phyloP scores from a whole-genome alignment of 1,140 invertebrate genomes.

The Drosophila guanche region DNA sequence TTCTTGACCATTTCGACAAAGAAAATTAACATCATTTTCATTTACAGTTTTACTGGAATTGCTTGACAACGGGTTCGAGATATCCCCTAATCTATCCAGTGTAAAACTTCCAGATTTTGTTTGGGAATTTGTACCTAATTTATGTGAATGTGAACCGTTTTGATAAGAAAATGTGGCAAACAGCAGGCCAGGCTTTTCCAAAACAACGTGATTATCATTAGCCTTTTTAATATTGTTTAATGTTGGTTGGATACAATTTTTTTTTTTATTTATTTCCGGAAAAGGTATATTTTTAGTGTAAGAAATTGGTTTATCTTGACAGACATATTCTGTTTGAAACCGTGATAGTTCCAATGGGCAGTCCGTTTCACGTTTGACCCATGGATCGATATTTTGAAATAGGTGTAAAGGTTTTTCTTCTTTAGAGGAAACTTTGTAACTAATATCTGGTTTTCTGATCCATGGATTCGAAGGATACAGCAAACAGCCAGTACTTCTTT shows the following conservation, averaged over 20 bases:
- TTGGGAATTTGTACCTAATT: slow-evolving; percentile 32
- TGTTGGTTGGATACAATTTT: slow-evolving; percentile 39
- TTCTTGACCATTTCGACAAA: slow-evolving; percentile 23
- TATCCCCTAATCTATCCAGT: slow-evolving; percentile 58
- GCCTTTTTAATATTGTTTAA: slow-evolving; percentile 27
- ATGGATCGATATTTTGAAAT: slow-evolving; percentile 53
- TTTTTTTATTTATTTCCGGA: slow-evolving; percentile 31
- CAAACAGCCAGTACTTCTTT: slow-evolving; percentile 73
- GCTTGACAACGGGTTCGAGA: slow-evolving; percentile 50
- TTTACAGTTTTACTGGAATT: slow-evolving; percentile 29
- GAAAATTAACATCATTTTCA: slow-evolving; percentile 33
- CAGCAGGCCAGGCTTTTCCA: slow-evolving; percentile 35
- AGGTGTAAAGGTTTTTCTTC: slow-evolving; percentile 25
- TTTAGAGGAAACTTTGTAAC: slow-evolving; percentile 8
- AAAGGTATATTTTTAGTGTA: slow-evolving; percentile 27
- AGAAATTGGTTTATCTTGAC: slow-evolving; percentile 43
- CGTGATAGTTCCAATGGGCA: slow-evolving; percentile 3
- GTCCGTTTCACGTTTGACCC: slow-evolving; percentile 59
- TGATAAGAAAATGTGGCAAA: slow-evolving; percentile 70
- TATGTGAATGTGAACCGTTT: slow-evolving; percentile 41
- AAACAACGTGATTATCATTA: slow-evolving; percentile 36
- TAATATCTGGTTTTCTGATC: slow-evolving; percentile 73
- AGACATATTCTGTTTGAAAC: slow-evolving; percentile 32
- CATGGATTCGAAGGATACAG: slow-evolving; percentile 80
- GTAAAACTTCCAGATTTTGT: slow-evolving; percentile 66